Evolutionary conservation across 1,140 invertebrate species (phyloP).

Genomic region (Tigriopus japonicus): DNA sequence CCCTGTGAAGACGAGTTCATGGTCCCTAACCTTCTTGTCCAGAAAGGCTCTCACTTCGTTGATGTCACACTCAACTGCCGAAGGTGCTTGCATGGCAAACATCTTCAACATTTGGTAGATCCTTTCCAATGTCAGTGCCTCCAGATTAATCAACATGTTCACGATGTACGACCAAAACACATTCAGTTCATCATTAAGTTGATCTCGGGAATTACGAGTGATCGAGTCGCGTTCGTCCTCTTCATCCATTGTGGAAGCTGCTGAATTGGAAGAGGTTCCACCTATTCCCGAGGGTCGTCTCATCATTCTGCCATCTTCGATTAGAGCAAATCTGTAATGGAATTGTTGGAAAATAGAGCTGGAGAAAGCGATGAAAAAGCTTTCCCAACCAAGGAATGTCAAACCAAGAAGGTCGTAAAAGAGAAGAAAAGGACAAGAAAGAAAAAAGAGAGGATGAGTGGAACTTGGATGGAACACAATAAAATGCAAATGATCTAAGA

Average conservation of each 20-base stretch:
- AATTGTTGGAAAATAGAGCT: background rate
- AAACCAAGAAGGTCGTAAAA: too few relatives aligned
- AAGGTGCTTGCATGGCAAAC: conserved; percentile 64
- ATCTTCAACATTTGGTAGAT: conserved; percentile 94
- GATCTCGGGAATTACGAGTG: conserved; percentile 78
- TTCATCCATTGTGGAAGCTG: conserved; percentile 35
- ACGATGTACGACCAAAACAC: conserved; percentile 92
- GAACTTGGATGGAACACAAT: too few relatives aligned
- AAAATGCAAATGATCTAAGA: too few relatives aligned
- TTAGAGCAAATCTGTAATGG: background rate
- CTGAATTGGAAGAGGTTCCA: too few relatives aligned
- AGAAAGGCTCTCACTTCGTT: conserved; percentile 73
- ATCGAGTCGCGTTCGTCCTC: conserved; percentile 81
- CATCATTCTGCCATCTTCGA: conserved; percentile 3
- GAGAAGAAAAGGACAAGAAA: too few relatives aligned
- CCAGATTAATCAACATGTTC: conserved; percentile 87
- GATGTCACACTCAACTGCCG: conserved; percentile 62
- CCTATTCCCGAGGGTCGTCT: background rate
- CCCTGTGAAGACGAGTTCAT: conserved; percentile 59
- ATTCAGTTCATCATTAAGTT: conserved; percentile 60
- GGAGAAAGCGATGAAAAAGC: too few relatives aligned
- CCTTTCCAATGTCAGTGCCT: conserved; percentile 71
- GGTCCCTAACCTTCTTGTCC: conserved; percentile 76
- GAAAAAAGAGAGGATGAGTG: too few relatives aligned
- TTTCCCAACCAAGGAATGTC: too few relatives aligned